Base-by-base conservation (phyloP, 1,140 invertebrate species). In the Drosophila kohkoa region DNA sequence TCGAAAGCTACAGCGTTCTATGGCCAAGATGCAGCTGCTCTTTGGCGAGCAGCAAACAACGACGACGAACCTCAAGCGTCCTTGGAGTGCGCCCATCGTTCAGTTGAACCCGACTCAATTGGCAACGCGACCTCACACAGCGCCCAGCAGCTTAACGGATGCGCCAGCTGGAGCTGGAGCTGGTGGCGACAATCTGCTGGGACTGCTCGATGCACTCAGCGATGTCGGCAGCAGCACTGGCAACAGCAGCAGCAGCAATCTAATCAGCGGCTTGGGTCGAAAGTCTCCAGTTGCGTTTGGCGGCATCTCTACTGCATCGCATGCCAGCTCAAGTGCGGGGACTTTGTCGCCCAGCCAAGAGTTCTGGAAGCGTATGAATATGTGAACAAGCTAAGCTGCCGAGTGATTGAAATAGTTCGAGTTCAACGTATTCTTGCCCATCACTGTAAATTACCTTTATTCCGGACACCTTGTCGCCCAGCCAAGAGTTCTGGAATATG, bases 1-100 rank as follows among this genome's bases (percentile, higher is more conserved):
- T 7, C 54, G 38, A 5, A 75, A 79, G n/a, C 45, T 88, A 6
- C 77, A 81, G 30, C 77, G 69, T 2, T 88, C 85, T 8, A 76
- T 88, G 75, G 79, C 79, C 49, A 86, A 79, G 59, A 91, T 91
- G 89, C 69, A 91, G 48, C 32, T 81, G 51, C 82, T 91, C 0
- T 91, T 91, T 16, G 82, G 46, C 15, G 11, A 41, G 5, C 13
- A 43, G 11, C 32, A 38, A 10, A 38, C 32, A 13, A 15, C 13
- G 15, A 3, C 13, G 8, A 2, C 20, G 10, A 15, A 48, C 1
- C 4, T 7, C 2, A 60, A 7, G 6, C 69, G 83, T 7, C 85
- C 83, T 5, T 20, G 72, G 13, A 88, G 83, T 57, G 83, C 85
- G 16, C 83, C 82, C 32, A 69, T 43, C 0, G 30, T 32, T 7